Evolutionary conservation across 2,797 vertebrate genomes (phyloP).

Genomic region (Sylvilagus floridanus): DNA sequence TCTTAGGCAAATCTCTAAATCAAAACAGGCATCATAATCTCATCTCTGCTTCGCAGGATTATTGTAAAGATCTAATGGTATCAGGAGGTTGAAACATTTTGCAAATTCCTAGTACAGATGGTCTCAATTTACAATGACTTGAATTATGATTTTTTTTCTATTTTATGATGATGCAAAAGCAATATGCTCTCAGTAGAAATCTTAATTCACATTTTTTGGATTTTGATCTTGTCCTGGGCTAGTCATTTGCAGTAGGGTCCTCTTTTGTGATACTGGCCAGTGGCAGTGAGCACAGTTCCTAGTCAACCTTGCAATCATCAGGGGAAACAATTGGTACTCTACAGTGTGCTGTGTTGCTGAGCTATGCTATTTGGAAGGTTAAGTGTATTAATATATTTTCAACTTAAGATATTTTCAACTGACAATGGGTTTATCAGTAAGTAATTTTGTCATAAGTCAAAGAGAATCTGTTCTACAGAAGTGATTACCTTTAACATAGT

Average conservation of each 20-base stretch:
- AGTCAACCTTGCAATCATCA: not conserved
- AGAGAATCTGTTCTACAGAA: not conserved
- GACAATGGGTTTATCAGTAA: not conserved
- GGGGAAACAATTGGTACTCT: not conserved
- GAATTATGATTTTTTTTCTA: not conserved
- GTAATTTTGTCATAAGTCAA: not conserved
- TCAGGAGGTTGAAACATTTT: conserved; percentile 25
- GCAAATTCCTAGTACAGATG: not conserved
- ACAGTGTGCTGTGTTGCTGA: no score
- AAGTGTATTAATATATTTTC: not conserved
- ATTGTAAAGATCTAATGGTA: conserved; percentile 24
- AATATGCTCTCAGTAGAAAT: not conserved
- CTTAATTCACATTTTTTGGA: not conserved
- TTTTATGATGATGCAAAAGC: not conserved
- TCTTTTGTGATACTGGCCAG: not conserved
- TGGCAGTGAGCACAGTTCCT: not conserved
- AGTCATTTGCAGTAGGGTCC: not conserved
- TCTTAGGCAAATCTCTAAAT: not conserved
- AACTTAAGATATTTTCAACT: not conserved
- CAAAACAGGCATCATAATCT: not conserved
- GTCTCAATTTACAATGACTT: not conserved
- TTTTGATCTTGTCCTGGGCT: not conserved
- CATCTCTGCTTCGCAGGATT: not conserved
- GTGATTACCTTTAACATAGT: not conserved
- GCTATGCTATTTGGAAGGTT: not conserved